Percentiles rank a stretch among this genome's conserved stretches.
Conservation (phyloP, 2,888 invertebrate genomes). For the Tupiocoris notatus region DNA sequence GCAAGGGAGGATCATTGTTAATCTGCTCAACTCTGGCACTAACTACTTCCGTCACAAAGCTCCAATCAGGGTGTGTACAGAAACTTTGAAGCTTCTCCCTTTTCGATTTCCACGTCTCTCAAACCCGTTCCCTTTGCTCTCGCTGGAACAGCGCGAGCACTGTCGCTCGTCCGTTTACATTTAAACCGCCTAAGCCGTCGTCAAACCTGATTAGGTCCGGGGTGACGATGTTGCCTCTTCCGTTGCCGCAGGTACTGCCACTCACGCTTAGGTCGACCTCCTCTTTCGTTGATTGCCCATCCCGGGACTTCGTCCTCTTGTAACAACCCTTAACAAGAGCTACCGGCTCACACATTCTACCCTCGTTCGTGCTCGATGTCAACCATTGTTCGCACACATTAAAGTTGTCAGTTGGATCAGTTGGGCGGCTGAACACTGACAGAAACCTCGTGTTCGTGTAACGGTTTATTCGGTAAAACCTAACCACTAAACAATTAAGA, state of each 20-base stretch:
- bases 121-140: not conserved
- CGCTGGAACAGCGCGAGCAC: not conserved
- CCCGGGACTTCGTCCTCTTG: not conserved
- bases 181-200: not conserved
- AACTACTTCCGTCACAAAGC: constrained; percentile 41
- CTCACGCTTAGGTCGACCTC: not conserved
- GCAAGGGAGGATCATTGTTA: constrained; percentile 31
- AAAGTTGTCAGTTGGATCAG: not conserved
- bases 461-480: no score
- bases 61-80: constrained; percentile 39
- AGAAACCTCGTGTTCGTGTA: no score
- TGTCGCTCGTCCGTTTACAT: not conserved
- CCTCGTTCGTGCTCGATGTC: not conserved
- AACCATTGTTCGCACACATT: not conserved
- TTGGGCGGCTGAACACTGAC: not conserved
- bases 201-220: not conserved
- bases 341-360: no score
- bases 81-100: constrained; percentile 37
- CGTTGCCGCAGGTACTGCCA: not conserved
- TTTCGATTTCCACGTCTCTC: not conserved
- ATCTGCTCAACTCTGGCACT: constrained; percentile 33
- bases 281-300: not conserved
- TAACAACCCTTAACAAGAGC: not conserved
- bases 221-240: not conserved
- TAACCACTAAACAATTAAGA: no score